Base-by-base conservation (phyloP, 92 coral and sea anemone species). In the Paramuricea clavata region DNA sequence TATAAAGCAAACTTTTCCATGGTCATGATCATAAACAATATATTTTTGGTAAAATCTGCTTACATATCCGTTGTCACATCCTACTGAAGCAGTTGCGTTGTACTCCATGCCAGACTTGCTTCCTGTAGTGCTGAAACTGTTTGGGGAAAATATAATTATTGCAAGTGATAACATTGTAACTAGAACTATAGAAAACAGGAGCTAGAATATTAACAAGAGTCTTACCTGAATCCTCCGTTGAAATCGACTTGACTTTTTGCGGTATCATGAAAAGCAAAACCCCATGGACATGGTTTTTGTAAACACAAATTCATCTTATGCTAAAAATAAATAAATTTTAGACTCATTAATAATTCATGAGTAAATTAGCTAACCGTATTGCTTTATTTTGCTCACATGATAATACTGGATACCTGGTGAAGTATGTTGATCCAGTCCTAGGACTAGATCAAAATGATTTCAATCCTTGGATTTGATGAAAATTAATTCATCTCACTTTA, bases 31-130 rank as follows among this genome's bases (percentile, higher is more conserved):
- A n/a, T n/a, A n/a, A n/a, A n/a, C n/a, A n/a, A n/a, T n/a, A n/a
- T n/a, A n/a, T n/a, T n/a, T n/a, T 4, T 4, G 3, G 52, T 5
- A 2, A 47, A 15, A 47, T 1, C 12, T 10, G 10, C 76, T 70
- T 34, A 70, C 76, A 23, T 70, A 26, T 70, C 76, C 76, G 6
- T 70, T 13, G 76, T 34, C 47, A 19, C 76, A 70, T 19, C 76
- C 76, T 0, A 70, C 76, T 0, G 27, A 70, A 21, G 76, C 76
- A 13, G 76, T 70, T 35, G 76, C 49, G 26, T 70, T 35, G 25
- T 70, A 17, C 9, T 30, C 76, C 49, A 70, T 70, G n/a, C 76
- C 76, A 39, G 76, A 70, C 2, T 33, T 43, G 21, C 3, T 13
- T 70, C 76, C 26, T 30, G 25, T n/a, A 7, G 27, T 17, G 62